These are phyloP conservation scores for Geotrupes spiniger DNA, from an alignment of 2,888 invertebrate species.

Conservation along the genomic window DNA sequence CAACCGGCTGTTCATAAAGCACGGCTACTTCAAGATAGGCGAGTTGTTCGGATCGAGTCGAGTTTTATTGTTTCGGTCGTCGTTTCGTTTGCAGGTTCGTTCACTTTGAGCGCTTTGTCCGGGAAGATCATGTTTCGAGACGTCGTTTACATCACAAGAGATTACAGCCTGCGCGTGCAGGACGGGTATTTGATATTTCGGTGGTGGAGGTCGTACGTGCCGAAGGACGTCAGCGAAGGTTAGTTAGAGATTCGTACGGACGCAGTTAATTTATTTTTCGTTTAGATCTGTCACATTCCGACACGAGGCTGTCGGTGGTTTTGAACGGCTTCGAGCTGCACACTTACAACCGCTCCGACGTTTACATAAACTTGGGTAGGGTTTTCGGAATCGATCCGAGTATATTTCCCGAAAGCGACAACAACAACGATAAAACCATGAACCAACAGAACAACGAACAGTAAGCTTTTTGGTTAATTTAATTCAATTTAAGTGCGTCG, in stretches of 20 bases:
- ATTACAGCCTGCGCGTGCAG: conserved; percentile 88
- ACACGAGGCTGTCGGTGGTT: conserved; percentile 86
- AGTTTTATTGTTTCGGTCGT: conserved; percentile 3
- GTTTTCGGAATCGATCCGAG: conserved; percentile 80
- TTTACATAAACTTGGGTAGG: conserved; percentile 85
- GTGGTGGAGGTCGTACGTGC: conserved; percentile 96
- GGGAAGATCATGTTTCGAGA: conserved; percentile 99
- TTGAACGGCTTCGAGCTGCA: conserved; percentile 94
- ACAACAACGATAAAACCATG: too few relatives aligned
- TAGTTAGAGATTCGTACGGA: neutral
- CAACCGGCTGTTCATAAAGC: conserved; percentile 81
- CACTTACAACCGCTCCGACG: conserved; percentile 86
- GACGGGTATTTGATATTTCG: conserved; percentile 97
- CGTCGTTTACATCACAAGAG: conserved; percentile 89
- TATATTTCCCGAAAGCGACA: conserved; percentile 58
- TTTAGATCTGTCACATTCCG: conserved; percentile 90
- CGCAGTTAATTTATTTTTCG: conserved; percentile 21
- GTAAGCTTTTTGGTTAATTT: too few relatives aligned
- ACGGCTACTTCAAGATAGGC: conserved; percentile 89
- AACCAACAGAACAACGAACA: too few relatives aligned
- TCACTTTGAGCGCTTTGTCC: conserved; percentile 91
- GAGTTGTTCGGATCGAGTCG: conserved; percentile 38
- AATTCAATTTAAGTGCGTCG: too few relatives aligned
- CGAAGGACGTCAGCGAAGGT: conserved; percentile 95
- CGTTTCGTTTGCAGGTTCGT: conserved; percentile 67